Percentiles rank a stretch among this genome's conserved stretches.
These are phyloP conservation scores for Erythrocercus mccallii DNA, from an alignment of 2,113 vertebrate species.

Conservation along the genomic window DNA sequence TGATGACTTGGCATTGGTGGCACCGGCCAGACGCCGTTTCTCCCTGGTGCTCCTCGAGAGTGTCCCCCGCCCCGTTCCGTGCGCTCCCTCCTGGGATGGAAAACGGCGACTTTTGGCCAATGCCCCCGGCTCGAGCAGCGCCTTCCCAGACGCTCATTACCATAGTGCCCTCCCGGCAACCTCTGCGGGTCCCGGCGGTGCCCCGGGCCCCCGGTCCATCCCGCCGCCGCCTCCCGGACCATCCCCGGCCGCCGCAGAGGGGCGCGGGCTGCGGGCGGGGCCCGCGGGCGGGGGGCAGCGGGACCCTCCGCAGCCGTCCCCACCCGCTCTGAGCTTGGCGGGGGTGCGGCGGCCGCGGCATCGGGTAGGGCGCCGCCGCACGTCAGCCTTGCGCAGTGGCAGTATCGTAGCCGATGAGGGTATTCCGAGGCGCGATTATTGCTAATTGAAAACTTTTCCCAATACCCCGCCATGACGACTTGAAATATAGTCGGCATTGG, in stretches of 20 bases:
- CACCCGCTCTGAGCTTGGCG: accelerated
- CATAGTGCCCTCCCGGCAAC: slow-evolving; percentile 42
- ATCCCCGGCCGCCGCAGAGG: accelerated
- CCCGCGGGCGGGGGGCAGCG: accelerated
- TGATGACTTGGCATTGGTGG: not conserved
- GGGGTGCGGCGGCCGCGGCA: not conserved
- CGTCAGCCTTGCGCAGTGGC: slow-evolving; percentile 76
- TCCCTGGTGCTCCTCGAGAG: not conserved
- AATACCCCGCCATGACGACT: slow-evolving; percentile 85
- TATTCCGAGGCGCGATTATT: slow-evolving; percentile 84
- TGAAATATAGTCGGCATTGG: slow-evolving; percentile 82
- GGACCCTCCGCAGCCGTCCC: accelerated
- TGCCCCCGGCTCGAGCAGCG: not conserved
- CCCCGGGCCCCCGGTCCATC: accelerated
- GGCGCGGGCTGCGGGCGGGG: too few relatives aligned
- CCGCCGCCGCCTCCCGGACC: not conserved
- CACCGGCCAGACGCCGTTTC: not conserved
- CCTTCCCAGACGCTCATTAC: not conserved
- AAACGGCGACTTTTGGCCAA: too few relatives aligned
- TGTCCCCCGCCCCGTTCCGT: accelerated
- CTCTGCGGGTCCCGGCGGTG: not conserved
- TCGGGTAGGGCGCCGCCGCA: not conserved
- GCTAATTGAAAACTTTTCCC: slow-evolving; percentile 86
- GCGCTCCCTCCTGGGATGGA: too few relatives aligned
- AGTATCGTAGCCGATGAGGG: slow-evolving; percentile 85